Percentiles rank a stretch among this genome's conserved stretches.
Conservation (phyloP, 2,797 vertebrate genomes). For the Ctenopoma multispine region DNA sequence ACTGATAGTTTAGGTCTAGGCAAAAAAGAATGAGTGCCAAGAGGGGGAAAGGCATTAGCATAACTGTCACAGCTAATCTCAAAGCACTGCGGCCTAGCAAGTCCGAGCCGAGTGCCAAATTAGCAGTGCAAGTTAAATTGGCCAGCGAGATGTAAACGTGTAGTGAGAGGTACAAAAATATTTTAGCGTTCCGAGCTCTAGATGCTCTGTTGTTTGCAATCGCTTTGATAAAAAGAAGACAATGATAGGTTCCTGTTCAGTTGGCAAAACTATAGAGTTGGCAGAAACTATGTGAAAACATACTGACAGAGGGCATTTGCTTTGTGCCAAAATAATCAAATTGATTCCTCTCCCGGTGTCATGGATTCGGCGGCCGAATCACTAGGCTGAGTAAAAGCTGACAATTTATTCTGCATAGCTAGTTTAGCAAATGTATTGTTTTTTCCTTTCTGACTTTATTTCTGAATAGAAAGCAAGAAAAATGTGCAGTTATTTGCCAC, state of each 20-base stretch:
- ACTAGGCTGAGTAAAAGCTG: conserved; percentile 10
- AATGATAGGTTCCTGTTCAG: conserved; percentile 41
- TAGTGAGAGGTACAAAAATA: conserved; percentile 4
- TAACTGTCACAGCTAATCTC: conserved; percentile 37
- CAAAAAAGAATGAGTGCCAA: conserved; percentile 10
- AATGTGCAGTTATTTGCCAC: conserved; percentile 11
- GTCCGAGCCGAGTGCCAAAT: conserved; percentile 27
- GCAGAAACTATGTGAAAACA: conserved; percentile 29
- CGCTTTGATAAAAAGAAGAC: conserved; percentile 20
- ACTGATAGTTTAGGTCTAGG: conserved; percentile 28
- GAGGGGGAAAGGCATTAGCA: conserved; percentile 22
- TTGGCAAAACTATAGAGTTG: conserved; percentile 31
- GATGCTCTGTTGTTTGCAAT: conserved; percentile 29
- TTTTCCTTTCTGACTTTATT: no score
- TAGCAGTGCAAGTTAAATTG: conserved; percentile 35
- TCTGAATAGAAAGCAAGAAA: no score
- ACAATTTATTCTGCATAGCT: neutral
- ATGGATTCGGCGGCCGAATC: conserved; percentile 39
- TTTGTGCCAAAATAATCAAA: conserved; percentile 56
- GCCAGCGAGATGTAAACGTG: conserved; percentile 23
- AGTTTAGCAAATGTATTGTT: conserved; percentile 4
- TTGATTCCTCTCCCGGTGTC: conserved; percentile 34
- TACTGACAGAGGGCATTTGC: conserved; percentile 51
- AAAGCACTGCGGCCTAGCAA: conserved; percentile 19
- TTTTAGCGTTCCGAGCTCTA: neutral